Evolutionary conservation across 1,140 invertebrate genomes (phyloP), one percentile per base, ranked within the genome.

Genomic region (Colletes latitarsis): DNA sequence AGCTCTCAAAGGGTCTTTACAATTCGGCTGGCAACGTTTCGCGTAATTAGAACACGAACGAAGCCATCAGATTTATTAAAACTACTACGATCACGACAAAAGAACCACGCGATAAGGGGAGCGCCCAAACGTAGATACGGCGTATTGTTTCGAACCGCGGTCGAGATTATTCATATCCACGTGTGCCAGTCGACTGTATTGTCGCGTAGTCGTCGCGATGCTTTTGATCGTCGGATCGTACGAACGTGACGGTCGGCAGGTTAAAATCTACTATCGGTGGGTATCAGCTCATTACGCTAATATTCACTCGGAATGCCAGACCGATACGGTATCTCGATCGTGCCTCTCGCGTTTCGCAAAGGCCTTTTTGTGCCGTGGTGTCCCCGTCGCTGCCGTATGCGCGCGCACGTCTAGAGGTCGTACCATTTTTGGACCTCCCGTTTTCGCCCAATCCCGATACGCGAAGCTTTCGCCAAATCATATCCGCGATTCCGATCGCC

Each of bases 211-310:
- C 81, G 69, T 69, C 70, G 81, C 81, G 81, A 82, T 82, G 81
- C 81, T 82, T 78, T 82, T 83, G 81, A 87, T 87, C 71, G 84
- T 41, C 75, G 73, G 84, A 75, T 87, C 84, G 84, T 72, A 73
- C 67, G 83, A 83, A 87, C 85, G 85, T 87, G 85, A 87, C 85
- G 71, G 60, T 83, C 77, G 82, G 58, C 77, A 64, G 78, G 68
- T 84, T 90, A 84, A 91, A 90, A 90, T 89, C 88, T 89, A 66
- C 87, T 88, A 85, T 91, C 89, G 69, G 72, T 71, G 64, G 86
- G 84, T 91, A 91, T 91, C 89, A 90, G 90, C 89, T 91, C 89
- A 90, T 91, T 91, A 90, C 90, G 89, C 89, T 90, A 91, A 91
- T 91, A 89, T 91, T 91, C 90, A 81, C 88, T 90, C 89, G 89